phyloP scores from a whole-genome alignment of 2,888 invertebrate species.

The Eubasilissa splendida region DNA sequence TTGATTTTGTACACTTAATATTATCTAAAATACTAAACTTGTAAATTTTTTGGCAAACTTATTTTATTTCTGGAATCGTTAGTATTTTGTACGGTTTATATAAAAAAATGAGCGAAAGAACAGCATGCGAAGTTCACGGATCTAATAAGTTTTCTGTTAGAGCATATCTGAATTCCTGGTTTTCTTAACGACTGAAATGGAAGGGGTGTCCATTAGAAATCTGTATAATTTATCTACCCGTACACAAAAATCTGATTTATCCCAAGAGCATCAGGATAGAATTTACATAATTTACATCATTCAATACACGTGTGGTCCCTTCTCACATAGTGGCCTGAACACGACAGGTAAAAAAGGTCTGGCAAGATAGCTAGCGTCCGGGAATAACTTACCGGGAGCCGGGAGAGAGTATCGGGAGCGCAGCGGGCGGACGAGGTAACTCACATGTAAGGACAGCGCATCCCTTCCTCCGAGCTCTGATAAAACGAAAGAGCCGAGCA shows the following conservation, averaged over 20 bases:
- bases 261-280: background rate
- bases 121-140: too few species aligned
- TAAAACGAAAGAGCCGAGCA: background rate
- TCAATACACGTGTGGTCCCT: slow-evolving; percentile 30
- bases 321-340: slow-evolving; percentile 6
- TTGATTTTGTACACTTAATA: too few species aligned
- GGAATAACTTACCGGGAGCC: slow-evolving; percentile 38
- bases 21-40: too few species aligned
- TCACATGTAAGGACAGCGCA: background rate
- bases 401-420: slow-evolving; percentile 39
- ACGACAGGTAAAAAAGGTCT: slow-evolving; percentile 35
- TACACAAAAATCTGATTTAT: background rate
- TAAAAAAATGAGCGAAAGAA: too few species aligned
- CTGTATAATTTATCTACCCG: background rate
- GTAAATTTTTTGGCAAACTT: too few species aligned
- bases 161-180: too few species aligned
- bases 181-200: too few species aligned
- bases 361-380: slow-evolving; percentile 37
- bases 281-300: slow-evolving; percentile 28
- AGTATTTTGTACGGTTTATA: too few species aligned
- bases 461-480: background rate
- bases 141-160: too few species aligned
- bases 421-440: slow-evolving; percentile 44
- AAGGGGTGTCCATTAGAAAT: too few species aligned
- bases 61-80: too few species aligned